phyloP scores from a whole-genome alignment of 2,113 vertebrate genomes.

The Phylloscopus trochiloides region DNA sequence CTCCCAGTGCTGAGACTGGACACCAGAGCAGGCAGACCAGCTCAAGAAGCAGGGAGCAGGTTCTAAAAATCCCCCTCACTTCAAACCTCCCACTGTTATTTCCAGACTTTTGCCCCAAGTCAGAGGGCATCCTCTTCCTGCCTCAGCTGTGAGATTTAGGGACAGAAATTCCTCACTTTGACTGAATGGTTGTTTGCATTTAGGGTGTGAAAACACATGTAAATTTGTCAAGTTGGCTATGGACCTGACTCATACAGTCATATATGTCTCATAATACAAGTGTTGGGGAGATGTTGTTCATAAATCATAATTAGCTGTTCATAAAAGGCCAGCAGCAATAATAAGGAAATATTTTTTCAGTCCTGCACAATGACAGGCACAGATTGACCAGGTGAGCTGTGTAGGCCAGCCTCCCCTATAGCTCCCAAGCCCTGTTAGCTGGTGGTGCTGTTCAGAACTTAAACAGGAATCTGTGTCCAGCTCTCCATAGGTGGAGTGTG shows the following conservation, averaged over 20 bases:
- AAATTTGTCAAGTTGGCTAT: not conserved
- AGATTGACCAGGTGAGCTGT: not conserved
- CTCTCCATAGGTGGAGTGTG: not conserved
- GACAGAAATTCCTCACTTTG: not conserved
- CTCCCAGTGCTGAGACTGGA: not conserved
- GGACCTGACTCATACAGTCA: not conserved
- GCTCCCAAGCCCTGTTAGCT: not conserved
- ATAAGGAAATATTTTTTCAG: not conserved
- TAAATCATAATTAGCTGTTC: not conserved
- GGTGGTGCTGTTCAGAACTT: not conserved
- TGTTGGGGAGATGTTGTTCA: not conserved
- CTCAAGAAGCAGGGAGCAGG: not conserved
- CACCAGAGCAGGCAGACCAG: not conserved
- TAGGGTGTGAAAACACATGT: not conserved
- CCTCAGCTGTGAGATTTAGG: not conserved
- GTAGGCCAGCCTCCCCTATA: not conserved
- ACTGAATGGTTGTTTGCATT: not conserved
- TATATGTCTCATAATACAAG: not conserved
- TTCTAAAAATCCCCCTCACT: not conserved
- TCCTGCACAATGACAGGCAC: not conserved
- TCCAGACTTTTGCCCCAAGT: not conserved
- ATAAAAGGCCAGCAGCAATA: not conserved
- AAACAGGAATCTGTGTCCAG: not conserved
- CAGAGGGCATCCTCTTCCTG: not conserved
- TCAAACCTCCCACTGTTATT: not conserved